phyloP scores from a whole-genome alignment of 2,797 vertebrate species.

The Anguilla obscura region DNA sequence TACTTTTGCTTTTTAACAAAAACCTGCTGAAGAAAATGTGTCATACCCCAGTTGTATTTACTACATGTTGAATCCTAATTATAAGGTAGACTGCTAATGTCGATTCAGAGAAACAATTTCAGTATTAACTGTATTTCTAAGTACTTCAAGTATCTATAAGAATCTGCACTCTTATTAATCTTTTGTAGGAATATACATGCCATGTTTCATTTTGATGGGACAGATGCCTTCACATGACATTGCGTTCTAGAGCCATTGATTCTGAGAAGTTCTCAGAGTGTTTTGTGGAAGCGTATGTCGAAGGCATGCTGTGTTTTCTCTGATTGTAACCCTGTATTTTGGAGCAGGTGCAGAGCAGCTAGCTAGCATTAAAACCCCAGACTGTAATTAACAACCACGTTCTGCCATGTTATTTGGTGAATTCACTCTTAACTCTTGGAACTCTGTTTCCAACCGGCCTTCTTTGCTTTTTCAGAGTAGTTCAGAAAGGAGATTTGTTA shows the following conservation, averaged over 20 bases:
- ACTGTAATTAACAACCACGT: constrained; percentile 42
- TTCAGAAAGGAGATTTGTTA: no score
- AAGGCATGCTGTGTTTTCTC: constrained; percentile 9
- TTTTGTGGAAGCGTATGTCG: constrained; percentile 3
- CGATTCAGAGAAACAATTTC: no score
- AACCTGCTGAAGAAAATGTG: no score
- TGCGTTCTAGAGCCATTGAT: background rate
- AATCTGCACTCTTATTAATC: no score
- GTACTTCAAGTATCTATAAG: no score
- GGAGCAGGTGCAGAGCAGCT: constrained; percentile 43
- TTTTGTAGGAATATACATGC: background rate
- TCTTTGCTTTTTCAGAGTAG: background rate
- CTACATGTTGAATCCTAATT: no score
- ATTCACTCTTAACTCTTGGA: constrained; percentile 13
- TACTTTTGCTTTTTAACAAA: no score
- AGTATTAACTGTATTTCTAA: no score
- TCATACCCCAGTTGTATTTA: no score
- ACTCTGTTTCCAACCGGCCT: background rate
- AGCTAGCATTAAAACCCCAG: constrained; percentile 19
- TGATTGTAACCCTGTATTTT: background rate
- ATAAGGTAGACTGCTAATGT: no score
- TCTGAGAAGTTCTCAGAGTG: background rate
- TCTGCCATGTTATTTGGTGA: constrained; percentile 33
- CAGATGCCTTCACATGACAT: no score
- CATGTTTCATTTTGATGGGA: no score